Conservation (phyloP, 2,113 vertebrate species). For the Mesembrinibis cayennensis region DNA sequence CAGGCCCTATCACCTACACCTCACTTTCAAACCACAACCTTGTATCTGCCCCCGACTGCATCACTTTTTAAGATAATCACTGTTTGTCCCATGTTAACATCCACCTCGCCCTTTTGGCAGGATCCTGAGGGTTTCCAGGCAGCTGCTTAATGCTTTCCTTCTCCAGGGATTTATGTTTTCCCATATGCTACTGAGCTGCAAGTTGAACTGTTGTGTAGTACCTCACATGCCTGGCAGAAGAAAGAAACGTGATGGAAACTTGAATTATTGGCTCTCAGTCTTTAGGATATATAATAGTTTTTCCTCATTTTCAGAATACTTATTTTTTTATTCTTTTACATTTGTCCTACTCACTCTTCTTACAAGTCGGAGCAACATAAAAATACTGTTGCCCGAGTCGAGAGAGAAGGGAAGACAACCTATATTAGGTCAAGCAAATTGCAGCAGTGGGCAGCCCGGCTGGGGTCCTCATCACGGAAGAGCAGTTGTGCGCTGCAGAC, state of each 20-base stretch:
- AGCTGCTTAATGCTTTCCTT: constrained; percentile 30
- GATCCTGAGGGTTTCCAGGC: neutral
- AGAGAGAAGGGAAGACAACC: neutral
- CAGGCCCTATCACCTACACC: neutral
- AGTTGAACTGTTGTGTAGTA: neutral
- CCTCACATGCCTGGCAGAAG: neutral
- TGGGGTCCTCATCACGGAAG: constrained; percentile 31
- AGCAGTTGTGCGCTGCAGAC: neutral
- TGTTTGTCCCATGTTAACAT: neutral
- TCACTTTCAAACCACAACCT: neutral
- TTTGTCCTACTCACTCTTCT: neutral
- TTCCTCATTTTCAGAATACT: neutral
- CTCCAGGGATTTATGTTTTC: constrained; percentile 21
- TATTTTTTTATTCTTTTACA: neutral
- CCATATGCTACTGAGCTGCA: neutral
- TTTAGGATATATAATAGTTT: neutral
- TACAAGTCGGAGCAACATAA: neutral
- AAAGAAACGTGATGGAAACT: neutral
- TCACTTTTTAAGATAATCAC: neutral
- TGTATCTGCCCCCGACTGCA: neutral
- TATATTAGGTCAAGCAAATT: constrained; percentile 53
- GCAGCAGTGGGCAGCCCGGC: constrained; percentile 43
- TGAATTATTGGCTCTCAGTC: neutral
- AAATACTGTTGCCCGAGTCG: neutral
- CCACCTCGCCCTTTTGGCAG: neutral